These are phyloP conservation scores for Caenorhabditis plicata DNA, from an alignment of 2,888 invertebrate species.

Conservation along the genomic window DNA sequence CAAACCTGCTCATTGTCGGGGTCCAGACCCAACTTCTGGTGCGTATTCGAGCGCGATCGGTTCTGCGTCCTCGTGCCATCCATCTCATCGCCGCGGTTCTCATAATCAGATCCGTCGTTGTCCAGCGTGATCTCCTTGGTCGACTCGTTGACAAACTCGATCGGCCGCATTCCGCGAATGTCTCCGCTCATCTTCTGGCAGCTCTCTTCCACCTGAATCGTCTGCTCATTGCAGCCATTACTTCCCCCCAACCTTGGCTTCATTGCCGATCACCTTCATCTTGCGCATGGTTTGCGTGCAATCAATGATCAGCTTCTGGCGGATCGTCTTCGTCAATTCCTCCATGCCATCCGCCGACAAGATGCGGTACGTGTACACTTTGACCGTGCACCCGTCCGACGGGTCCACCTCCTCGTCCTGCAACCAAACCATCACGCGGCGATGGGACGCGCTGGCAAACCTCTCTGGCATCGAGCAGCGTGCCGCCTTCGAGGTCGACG, in stretches of 20 bases:
- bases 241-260: conserved; percentile 20
- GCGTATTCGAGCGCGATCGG: too few species aligned
- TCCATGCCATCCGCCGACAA: conserved; percentile 51
- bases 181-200: conserved; percentile 46
- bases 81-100: too few species aligned
- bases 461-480: conserved; percentile 1
- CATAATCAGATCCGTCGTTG: too few species aligned
- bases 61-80: too few species aligned
- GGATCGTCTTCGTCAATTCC: conserved; percentile 55
- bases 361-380: conserved; percentile 54
- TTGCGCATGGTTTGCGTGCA: conserved; percentile 29
- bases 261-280: conserved; percentile 36
- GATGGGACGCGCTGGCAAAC: neutral
- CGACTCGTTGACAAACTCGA: conserved; percentile 34
- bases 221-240: neutral
- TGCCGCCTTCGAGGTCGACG: conserved; percentile 57
- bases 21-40: conserved; percentile 31
- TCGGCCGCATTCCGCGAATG: conserved; percentile 49
- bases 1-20: conserved; percentile 39
- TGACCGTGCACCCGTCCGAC: conserved; percentile 55
- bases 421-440: too few species aligned
- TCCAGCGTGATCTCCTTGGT: conserved; percentile 23
- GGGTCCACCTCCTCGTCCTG: conserved; percentile 63
- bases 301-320: conserved; percentile 48
- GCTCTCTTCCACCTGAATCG: conserved; percentile 26